These are phyloP conservation scores for Aphidius gifuensis DNA, from an alignment of 1,140 invertebrate genomes.

Conservation along the genomic window DNA sequence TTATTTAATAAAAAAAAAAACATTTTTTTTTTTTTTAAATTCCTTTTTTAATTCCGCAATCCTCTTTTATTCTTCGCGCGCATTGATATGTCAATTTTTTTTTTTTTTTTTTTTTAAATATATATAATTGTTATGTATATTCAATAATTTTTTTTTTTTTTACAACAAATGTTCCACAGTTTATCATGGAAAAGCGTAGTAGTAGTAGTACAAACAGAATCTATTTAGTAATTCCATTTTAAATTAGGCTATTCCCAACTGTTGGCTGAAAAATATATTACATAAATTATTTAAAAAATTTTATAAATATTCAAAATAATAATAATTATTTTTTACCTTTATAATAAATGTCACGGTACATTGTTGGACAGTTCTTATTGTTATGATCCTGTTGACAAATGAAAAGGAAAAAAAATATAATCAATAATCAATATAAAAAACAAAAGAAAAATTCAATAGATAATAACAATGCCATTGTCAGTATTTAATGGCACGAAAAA, in stretches of 20 bases:
- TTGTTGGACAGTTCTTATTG: constrained; percentile 79
- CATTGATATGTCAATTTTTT: constrained; percentile 45
- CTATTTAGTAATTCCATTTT: constrained; percentile 27
- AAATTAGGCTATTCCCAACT: constrained; percentile 48
- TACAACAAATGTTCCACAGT: constrained; percentile 44
- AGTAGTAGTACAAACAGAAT: constrained; percentile 34
- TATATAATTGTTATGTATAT: constrained; percentile 25
- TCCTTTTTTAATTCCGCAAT: not conserved
- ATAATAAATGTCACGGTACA: constrained; percentile 84
- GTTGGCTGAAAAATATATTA: constrained; percentile 43
- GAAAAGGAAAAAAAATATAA: constrained; percentile 3
- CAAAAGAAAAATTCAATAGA: not conserved
- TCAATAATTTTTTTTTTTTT: constrained; percentile 27
- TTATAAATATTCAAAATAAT: not conserved
- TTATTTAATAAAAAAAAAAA: not conserved
- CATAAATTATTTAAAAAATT: constrained; percentile 3
- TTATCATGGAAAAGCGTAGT: constrained; percentile 45
- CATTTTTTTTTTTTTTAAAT: constrained; percentile 1
- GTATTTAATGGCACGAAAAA: not conserved
- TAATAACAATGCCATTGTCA: not conserved
- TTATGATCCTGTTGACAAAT: constrained; percentile 41
- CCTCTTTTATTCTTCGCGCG: constrained; percentile 30
- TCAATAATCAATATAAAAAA: not conserved
- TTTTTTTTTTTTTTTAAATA: constrained; percentile 27
- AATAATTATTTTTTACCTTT: constrained; percentile 60